Evolutionary conservation across 92 coral and sea anemone genomes (phyloP).

Genomic region (Zoanthus sociatus): DNA sequence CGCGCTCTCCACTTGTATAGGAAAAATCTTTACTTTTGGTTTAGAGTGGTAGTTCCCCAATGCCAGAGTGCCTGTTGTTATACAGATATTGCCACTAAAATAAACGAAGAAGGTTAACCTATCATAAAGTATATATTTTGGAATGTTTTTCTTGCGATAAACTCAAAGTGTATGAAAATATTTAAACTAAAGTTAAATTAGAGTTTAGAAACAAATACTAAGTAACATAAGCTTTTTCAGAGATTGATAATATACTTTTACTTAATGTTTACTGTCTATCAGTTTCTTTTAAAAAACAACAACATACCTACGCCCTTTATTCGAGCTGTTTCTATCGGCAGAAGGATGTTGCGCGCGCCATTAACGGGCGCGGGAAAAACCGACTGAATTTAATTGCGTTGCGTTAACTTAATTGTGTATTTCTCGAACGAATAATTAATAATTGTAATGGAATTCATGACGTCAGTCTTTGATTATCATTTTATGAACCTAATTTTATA

Average conservation of each 20-base stretch:
- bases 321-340: background rate
- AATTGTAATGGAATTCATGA: constrained; percentile 25
- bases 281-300: background rate
- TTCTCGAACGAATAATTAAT: constrained; percentile 19
- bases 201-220: background rate
- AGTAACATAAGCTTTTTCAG: background rate
- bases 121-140: too few species aligned
- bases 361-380: constrained; percentile 4
- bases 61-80: constrained; percentile 32
- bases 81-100: background rate
- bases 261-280: background rate
- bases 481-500: too few species aligned
- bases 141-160: too few species aligned
- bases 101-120: background rate
- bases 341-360: constrained; percentile 36
- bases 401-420: background rate
- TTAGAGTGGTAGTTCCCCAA: background rate
- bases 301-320: background rate
- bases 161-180: too few species aligned
- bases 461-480: background rate
- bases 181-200: background rate
- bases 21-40: background rate
- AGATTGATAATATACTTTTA: background rate
- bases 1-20: background rate
- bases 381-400: constrained; percentile 11